Evolutionary conservation across 2,888 invertebrate genomes (phyloP).

Genomic region (Epicampocera succincta): DNA sequence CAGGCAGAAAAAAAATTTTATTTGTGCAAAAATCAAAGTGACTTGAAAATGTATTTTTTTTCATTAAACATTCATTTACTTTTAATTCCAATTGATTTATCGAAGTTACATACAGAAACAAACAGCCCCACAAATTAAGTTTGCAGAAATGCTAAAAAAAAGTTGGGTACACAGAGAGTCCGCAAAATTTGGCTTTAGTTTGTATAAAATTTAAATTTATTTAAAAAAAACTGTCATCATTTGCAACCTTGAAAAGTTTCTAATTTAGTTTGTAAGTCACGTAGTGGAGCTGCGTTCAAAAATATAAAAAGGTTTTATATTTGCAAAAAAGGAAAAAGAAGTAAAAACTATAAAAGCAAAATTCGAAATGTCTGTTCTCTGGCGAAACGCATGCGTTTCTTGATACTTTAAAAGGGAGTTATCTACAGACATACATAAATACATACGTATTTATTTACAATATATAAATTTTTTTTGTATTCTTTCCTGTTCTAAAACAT

Average conservation of each 20-base stretch:
- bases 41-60: conserved; percentile 23
- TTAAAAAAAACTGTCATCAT: conserved; percentile 24
- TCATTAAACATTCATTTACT: not conserved
- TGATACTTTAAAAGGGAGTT: conserved; percentile 56
- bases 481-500: not conserved
- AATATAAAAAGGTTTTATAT: conserved; percentile 33
- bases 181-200: conserved; percentile 11
- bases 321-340: conserved; percentile 38
- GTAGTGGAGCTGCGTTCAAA: conserved; percentile 63
- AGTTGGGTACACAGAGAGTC: conserved; percentile 5
- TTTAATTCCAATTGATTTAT: conserved; percentile 50
- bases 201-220: conserved; percentile 39
- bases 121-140: not conserved
- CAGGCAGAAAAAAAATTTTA: too few relatives aligned
- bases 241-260: conserved; percentile 76
- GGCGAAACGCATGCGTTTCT: conserved; percentile 50
- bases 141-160: conserved; percentile 10
- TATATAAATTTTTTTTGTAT: conserved; percentile 13
- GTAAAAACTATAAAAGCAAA: conserved; percentile 21
- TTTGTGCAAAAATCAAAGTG: not conserved
- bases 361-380: conserved; percentile 34
- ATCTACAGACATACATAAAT: too few relatives aligned
- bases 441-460: too few relatives aligned
- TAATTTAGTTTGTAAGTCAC: conserved; percentile 80
- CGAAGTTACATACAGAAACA: conserved; percentile 39